These are phyloP conservation scores for Drosophila guanche DNA, from an alignment of 1,140 invertebrate species.

Conservation along the genomic window DNA sequence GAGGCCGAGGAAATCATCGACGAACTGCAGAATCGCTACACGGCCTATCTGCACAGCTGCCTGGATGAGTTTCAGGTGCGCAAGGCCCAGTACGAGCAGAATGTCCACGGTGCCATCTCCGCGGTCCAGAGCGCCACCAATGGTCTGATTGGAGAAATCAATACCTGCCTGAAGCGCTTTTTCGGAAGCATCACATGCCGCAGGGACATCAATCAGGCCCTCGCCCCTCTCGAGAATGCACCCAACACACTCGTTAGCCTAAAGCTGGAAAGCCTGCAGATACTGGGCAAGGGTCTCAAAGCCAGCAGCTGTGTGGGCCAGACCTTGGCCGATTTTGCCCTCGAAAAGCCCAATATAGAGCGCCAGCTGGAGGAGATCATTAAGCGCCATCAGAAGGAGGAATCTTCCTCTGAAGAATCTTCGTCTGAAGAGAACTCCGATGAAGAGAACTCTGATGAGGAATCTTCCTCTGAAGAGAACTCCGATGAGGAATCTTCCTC, in stretches of 20 bases:
- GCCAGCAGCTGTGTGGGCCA: conserved; percentile 11
- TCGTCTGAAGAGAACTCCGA: too few relatives aligned
- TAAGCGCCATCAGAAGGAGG: not conserved
- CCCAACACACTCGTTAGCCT: conserved; percentile 5
- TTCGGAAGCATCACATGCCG: not conserved
- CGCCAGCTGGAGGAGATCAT: conserved; percentile 24
- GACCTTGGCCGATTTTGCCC: conserved; percentile 15
- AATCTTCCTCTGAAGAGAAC: too few relatives aligned
- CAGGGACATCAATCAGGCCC: conserved; percentile 2
- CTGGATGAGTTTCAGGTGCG: conserved; percentile 27
- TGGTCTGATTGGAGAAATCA: conserved; percentile 6
- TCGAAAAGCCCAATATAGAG: conserved; percentile 8
- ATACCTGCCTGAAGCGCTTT: not conserved
- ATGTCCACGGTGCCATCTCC: conserved; percentile 8
- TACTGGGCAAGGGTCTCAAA: conserved; percentile 7
- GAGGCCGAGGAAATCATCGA: conserved; percentile 30
- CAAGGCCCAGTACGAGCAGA: conserved; percentile 15
- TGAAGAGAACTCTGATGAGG: too few relatives aligned
- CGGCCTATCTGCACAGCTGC: conserved; percentile 1
- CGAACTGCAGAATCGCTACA: conserved; percentile 3
- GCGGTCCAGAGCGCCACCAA: conserved; percentile 8
- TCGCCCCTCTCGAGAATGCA: not conserved
- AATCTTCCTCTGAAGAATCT: too few relatives aligned
- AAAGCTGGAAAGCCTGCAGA: not conserved
- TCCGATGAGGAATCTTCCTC: too few relatives aligned